Conservation (phyloP, 2,888 invertebrate genomes). For the Pollenia labialis region DNA sequence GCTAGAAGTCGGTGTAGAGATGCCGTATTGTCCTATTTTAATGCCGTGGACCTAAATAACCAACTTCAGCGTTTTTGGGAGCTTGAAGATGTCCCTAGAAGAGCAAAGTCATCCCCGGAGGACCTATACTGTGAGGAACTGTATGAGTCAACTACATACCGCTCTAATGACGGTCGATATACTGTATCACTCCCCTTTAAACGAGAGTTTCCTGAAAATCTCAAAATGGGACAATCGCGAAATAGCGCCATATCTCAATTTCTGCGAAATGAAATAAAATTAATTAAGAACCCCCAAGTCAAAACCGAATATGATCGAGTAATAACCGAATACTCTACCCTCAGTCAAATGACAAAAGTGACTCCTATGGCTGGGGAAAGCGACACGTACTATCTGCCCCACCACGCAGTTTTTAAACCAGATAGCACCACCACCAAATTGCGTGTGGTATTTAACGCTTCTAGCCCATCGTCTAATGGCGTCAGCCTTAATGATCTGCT, state of each 20-base stretch:
- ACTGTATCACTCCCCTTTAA: slow-evolving; percentile 25
- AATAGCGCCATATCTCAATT: background rate
- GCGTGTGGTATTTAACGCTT: slow-evolving; percentile 1
- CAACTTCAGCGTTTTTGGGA: slow-evolving; percentile 1
- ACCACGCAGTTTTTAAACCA: slow-evolving; percentile 11
- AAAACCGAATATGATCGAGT: slow-evolving; percentile 14
- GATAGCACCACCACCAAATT: slow-evolving; percentile 10
- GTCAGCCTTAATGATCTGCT: slow-evolving; percentile 6
- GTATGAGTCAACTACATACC: slow-evolving; percentile 7
- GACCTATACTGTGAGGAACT: slow-evolving; percentile 22
- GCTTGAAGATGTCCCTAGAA: background rate
- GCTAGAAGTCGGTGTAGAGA: background rate
- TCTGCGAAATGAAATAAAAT: background rate
- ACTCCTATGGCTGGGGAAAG: background rate
- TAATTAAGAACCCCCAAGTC: background rate
- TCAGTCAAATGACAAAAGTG: slow-evolving; percentile 1
- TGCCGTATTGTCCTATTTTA: background rate
- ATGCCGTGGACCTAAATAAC: background rate
- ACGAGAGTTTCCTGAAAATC: background rate
- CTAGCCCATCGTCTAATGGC: no score
- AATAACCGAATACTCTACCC: slow-evolving; percentile 3
- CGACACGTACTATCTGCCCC: slow-evolving; percentile 1
- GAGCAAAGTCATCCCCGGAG: background rate
- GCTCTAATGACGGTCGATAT: background rate
- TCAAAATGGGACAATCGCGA: background rate